Conservation (phyloP, 2,888 invertebrate genomes). For the Adelognathus sp. region DNA sequence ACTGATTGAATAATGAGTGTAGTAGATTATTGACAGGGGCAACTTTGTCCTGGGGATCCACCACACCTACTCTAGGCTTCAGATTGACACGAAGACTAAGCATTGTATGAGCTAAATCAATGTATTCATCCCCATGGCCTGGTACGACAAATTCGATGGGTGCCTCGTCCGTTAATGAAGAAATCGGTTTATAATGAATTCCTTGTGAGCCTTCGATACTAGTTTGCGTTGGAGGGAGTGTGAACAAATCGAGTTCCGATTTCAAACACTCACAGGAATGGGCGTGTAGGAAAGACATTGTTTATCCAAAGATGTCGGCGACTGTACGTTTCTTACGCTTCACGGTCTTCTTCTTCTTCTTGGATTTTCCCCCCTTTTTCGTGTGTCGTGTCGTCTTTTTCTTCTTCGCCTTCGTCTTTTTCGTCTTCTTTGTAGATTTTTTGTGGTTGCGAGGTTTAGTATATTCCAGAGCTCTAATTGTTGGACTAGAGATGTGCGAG, state of each 20-base stretch:
- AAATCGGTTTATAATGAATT: slow-evolving; percentile 61
- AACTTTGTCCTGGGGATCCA: no score
- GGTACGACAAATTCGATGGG: slow-evolving; percentile 64
- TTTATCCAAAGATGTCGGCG: neutral
- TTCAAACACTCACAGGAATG: slow-evolving; percentile 31
- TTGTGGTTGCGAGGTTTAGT: no score
- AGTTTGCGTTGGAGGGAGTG: slow-evolving; percentile 25
- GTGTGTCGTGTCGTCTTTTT: neutral
- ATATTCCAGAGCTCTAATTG: no score
- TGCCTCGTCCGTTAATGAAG: slow-evolving; percentile 59
- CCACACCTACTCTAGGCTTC: no score
- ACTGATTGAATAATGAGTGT: slow-evolving; percentile 19
- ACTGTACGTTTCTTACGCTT: neutral
- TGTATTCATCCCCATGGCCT: no score
- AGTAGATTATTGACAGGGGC: no score
- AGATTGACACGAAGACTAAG: no score
- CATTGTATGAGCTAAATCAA: no score
- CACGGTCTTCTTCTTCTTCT: neutral
- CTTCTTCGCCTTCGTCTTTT: neutral
- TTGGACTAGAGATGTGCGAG: neutral
- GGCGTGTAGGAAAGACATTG: no score
- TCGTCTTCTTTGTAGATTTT: no score
- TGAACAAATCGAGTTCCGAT: slow-evolving; percentile 27
- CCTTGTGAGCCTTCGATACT: slow-evolving; percentile 10
- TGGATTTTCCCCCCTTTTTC: neutral